Percentiles rank a stretch among this genome's conserved stretches.
These are phyloP conservation scores for Actias luna DNA, from an alignment of 2,888 invertebrate genomes.

Conservation along the genomic window DNA sequence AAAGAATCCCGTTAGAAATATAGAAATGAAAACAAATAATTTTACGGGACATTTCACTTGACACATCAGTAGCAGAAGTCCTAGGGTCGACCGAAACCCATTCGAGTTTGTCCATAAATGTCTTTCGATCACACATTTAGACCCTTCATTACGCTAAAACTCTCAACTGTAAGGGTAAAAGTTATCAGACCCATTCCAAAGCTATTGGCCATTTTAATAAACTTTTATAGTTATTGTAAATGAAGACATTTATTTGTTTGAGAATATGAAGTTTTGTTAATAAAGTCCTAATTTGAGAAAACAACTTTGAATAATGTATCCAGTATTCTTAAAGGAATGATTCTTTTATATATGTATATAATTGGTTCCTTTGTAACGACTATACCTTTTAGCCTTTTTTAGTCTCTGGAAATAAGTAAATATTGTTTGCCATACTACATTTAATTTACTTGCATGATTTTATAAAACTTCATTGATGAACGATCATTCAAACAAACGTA, in stretches of 20 bases:
- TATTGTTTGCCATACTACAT: no score
- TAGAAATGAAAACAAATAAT: neutral
- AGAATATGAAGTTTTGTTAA: neutral
- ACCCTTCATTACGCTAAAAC: conserved; percentile 39
- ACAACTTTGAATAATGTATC: no score
- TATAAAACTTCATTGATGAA: no score
- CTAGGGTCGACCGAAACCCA: conserved; percentile 25
- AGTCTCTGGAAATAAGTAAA: no score
- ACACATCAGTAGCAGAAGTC: conserved; percentile 28
- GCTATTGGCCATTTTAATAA: conserved; percentile 33
- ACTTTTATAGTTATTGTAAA: conserved; percentile 39
- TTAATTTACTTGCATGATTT: no score
- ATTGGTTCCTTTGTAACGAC: no score
- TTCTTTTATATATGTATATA: no score
- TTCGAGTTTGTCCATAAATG: conserved; percentile 40
- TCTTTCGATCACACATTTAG: conserved; percentile 33
- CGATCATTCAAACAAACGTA: no score
- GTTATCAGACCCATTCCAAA: conserved; percentile 30
- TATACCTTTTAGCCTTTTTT: no score
- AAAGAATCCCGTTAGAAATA: neutral
- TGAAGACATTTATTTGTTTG: conserved; percentile 24
- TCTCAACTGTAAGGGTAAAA: conserved; percentile 40
- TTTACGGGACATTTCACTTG: conserved; percentile 20
- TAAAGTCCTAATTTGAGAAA: neutral
- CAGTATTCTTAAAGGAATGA: no score